Base-by-base conservation (phyloP, 2,113 vertebrate species). In the Scatophagus argus region DNA sequence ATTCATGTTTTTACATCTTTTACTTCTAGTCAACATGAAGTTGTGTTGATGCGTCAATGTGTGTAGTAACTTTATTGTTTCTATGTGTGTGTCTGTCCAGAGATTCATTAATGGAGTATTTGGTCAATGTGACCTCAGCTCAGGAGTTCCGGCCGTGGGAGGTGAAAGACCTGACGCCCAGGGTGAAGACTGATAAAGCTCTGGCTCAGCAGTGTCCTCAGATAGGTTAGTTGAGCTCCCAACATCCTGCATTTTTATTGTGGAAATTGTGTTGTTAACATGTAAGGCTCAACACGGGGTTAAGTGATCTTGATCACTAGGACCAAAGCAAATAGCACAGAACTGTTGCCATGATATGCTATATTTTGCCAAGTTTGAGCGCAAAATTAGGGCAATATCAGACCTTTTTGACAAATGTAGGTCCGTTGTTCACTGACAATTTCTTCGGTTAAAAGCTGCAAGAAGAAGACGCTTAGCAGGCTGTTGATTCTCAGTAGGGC, bases 91-190 rank as follows among this genome's bases (percentile, higher is more conserved):
- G 31, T 67, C 11, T 77, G 5, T 77, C n/a, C 81, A 99, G 98
- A 66, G 96, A 96, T 34, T 94, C 93, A 1, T 90, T 98, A 52
- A 93, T 98, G 95, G 98, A 97, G 82, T 95, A 94, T 93, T 93
- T 99, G 72, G 94, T 96, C 68, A 96, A 96, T n/a, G 96, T 98
- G 81, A 96, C 96, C 51, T 94, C 96, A n/a, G 95, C 95, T 46
- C 95, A 96, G 34, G 97, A 98, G 82, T 98, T 99, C 87, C 94
- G 97, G 38, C 93, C 83, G 0, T 99, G 97, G 98, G 97, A 99
- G 90, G 94, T 99, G 14, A 43, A 86, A 6, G 95, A 94, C 2
- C 90, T 97, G 86, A 94, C 93, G 10, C 31, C 96, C 59, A 94
- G 86, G 82, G 58, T 99, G 59, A 95, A 92, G 83, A 43, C 95